Conservation (phyloP, 2,797 vertebrate genomes). For the Esox lucius region DNA sequence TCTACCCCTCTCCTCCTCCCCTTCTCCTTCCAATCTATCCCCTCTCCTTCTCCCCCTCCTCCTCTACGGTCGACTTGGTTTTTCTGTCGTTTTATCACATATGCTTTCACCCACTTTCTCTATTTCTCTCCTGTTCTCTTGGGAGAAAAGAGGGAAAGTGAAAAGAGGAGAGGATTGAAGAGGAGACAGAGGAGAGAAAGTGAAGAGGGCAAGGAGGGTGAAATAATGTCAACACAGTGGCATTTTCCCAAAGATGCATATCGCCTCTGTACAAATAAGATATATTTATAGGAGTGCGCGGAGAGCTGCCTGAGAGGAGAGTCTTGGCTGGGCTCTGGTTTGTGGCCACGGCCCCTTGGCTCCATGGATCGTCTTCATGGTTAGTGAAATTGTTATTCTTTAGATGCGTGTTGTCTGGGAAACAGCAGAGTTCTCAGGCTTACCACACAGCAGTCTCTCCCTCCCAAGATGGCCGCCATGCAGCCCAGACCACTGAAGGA, state of each 20-base stretch:
- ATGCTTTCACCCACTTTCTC: background rate
- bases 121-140: background rate
- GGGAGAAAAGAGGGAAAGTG: too few species aligned
- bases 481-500: slow-evolving; percentile 58
- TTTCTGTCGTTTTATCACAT: background rate
- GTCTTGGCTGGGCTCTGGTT: slow-evolving; percentile 64
- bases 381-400: slow-evolving; percentile 78
- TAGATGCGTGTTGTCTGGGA: slow-evolving; percentile 75
- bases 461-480: slow-evolving; percentile 66
- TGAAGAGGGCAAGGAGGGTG: slow-evolving; percentile 34
- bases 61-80: slow-evolving; percentile 11
- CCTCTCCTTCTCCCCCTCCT: slow-evolving; percentile 7
- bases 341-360: slow-evolving; percentile 62
- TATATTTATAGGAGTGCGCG: slow-evolving; percentile 78
- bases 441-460: slow-evolving; percentile 61
- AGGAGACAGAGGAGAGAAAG: slow-evolving; percentile 3
- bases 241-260: slow-evolving; percentile 83
- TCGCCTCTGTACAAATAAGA: slow-evolving; percentile 78
- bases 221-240: slow-evolving; percentile 78
- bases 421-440: slow-evolving; percentile 76
- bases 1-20: slow-evolving; percentile 14
- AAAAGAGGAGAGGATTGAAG: slow-evolving; percentile 23
- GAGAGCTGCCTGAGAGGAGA: slow-evolving; percentile 69
- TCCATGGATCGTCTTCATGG: slow-evolving; percentile 72
- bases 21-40: slow-evolving; percentile 22